Base-by-base conservation (phyloP, 2,888 invertebrate species). In the Creontiades dilutus region DNA sequence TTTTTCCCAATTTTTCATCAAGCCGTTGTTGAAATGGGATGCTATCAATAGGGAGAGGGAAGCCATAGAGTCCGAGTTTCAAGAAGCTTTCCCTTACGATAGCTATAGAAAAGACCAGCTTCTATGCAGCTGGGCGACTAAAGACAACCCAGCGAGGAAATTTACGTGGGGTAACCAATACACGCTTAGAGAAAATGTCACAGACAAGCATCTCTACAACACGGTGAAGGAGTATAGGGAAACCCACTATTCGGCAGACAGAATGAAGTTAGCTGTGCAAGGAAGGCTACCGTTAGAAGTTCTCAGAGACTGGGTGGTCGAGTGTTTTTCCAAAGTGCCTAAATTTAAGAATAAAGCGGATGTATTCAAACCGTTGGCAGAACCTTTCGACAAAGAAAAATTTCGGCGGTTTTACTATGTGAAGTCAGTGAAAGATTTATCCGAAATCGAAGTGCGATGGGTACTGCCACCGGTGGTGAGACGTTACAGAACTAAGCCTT, bases 31-130 rank as follows among this genome's bases (percentile, higher is more conserved):
- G 96, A 95, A 95, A 93, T 95, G 96, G 92, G 96, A 97, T 91
- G 96, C 97, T 0, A 97, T 98, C 95, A 96, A 96, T 90, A 94
- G 98, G 75, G 98, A 98, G 93, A 94, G 97, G 68, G 96, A 97
- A 93, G 96, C 98, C 0, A 96, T 98, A 4, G 97, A 98, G 93
- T 98, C 97, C 96, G 98, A 98, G 93, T 98, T 97, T 93, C 96
- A 97, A 92, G 96, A 97, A 94, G 96, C 96, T 1, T 93, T 96
- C 2, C 96, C 96, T 0, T 96, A 96, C 4, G 98, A 98, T 92
- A 94, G 94, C 23, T 95, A 95, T 91, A 95, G 97, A 89, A 96
- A 96, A 87, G 96, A 97, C 93, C 97, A 97, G 94, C 93, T 98
- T 81, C 93, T 98, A 78, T 95, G 95, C 82, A 95, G 94, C 91